Evolutionary conservation across 2,888 invertebrate species (phyloP), one percentile per base, ranked within the genome.

Genomic region (Torymus aiolomorphi): DNA sequence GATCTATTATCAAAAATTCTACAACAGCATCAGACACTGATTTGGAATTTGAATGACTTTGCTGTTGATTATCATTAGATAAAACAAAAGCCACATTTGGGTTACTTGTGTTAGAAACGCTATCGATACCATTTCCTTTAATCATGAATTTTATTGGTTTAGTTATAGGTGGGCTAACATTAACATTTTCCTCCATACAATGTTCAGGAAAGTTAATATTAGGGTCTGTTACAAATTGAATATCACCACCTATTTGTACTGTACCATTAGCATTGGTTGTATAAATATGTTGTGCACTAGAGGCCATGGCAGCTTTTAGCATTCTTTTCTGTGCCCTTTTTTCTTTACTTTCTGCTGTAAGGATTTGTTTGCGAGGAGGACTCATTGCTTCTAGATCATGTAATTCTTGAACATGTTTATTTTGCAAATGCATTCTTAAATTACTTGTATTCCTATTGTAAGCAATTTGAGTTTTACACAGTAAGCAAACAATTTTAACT

Each of bases 361-460:
- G 66, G 1, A 86, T 75, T 31, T 88, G 88, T 20, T 87, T 87
- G 12, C 87, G 85, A 0, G 90, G 90, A 0, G 90, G 89, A 76
- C 86, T 87, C 2, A 85, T 82, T 2, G 89, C 82, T 80, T 91
- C 91, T 11, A 91, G 78, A 59, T 91, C 89, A 52, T 86, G 78
- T 31, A 91, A 83, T 76, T 91, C 90, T 66, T 88, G 88, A 0
- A 86, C 84, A 83, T 92, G 92, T 80, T 91, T 92, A 78, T 91
- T 92, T 84, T 91, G 91, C 20, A 92, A 86, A 78, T 92, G 92
- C 91, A 91, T 91, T 54, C 91, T 87, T 16, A 92, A 85, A 85
- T 92, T 92, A 80, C 91, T 92, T 0, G 92, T 92, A 82, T 92
- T 92, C 65, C 91, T 89, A 82, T 92, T 92, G 76, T 92, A 92